phyloP scores from a whole-genome alignment of 2,888 invertebrate genomes.

The Sympetrum striolatum region DNA sequence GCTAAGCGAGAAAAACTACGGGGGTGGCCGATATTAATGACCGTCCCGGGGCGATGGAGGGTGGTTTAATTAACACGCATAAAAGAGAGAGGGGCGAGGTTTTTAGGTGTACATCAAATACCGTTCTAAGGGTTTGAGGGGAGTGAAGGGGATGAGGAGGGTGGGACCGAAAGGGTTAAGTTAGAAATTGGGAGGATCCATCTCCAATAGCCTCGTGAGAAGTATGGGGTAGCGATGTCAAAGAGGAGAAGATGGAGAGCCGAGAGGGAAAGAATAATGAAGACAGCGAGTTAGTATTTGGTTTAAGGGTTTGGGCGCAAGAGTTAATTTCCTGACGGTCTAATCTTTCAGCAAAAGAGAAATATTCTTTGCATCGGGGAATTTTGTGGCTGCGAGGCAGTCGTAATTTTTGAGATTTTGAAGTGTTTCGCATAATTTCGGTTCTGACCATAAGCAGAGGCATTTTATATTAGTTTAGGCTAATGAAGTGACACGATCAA shows the following conservation, averaged over 20 bases:
- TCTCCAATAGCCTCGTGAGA: not conserved
- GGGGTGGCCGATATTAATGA: not conserved
- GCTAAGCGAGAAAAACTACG: not conserved
- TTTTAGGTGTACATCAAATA: not conserved
- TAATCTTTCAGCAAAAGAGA: too few relatives aligned
- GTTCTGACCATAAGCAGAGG: too few relatives aligned
- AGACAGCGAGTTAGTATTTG: too few relatives aligned
- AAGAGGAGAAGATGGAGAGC: not conserved
- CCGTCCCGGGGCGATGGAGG: not conserved
- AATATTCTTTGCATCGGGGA: too few relatives aligned
- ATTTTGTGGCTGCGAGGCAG: too few relatives aligned
- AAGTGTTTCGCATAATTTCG: too few relatives aligned
- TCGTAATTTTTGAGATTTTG: too few relatives aligned
- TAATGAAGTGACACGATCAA: too few relatives aligned
- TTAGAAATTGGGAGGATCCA: not conserved
- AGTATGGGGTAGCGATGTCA: not conserved
- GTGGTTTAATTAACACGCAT: not conserved
- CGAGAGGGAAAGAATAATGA: not conserved
- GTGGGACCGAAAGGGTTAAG: not conserved
- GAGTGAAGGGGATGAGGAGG: not conserved
- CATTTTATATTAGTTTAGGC: too few relatives aligned
- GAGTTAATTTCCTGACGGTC: too few relatives aligned
- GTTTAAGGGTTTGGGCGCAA: too few relatives aligned
- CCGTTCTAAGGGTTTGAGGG: not conserved
- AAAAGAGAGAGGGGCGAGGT: not conserved